Evolutionary conservation across 2,113 vertebrate genomes (phyloP).

Genomic region (Albula goreensis): DNA sequence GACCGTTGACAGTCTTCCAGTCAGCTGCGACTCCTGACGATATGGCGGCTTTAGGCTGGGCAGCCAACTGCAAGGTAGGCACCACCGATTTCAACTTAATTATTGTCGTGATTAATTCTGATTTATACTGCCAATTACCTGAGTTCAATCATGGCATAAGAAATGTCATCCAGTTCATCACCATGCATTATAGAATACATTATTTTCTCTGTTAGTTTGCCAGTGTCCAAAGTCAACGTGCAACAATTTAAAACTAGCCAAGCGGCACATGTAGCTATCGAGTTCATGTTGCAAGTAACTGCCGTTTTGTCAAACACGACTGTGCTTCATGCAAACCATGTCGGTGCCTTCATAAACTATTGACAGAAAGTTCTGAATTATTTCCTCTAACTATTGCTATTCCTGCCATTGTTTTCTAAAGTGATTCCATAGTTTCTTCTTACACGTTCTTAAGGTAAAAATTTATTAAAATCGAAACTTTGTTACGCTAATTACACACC

Average conservation of each 20-base stretch:
- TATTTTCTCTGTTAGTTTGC: neutral
- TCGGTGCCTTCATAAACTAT: neutral
- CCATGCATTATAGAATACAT: neutral
- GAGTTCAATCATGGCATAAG: neutral
- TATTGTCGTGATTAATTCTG: neutral
- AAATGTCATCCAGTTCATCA: neutral
- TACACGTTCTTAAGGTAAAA: neutral
- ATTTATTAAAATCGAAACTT: neutral
- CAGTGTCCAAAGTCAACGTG: neutral
- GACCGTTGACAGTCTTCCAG: constrained; percentile 25
- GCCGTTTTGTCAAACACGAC: neutral
- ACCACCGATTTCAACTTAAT: neutral
- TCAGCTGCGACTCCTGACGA: constrained; percentile 23
- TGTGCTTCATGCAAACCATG: neutral
- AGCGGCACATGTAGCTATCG: neutral
- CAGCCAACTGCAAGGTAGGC: constrained; percentile 45
- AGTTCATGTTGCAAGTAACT: neutral
- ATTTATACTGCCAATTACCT: neutral
- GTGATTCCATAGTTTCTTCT: neutral
- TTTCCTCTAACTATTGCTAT: neutral
- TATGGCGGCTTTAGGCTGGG: constrained; percentile 51
- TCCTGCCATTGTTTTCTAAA: neutral
- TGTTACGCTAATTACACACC: no score
- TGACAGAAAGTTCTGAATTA: neutral
- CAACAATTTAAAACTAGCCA: neutral